Evolutionary conservation across 2,888 invertebrate species (phyloP).

Genomic region (Microchrysa polita): DNA sequence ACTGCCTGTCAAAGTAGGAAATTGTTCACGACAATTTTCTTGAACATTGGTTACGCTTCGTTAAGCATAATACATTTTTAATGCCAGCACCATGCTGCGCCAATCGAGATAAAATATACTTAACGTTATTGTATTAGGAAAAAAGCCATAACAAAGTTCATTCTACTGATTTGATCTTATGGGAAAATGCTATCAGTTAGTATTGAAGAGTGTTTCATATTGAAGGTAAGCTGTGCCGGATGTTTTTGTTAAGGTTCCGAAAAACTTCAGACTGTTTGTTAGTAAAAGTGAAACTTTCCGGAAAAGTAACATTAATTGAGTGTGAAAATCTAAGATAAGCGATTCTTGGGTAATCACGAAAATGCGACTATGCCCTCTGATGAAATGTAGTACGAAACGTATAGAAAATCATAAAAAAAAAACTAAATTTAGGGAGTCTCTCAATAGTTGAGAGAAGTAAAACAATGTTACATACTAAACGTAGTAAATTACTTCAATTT

Average conservation of each 20-base stretch:
- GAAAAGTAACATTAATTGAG: constrained; percentile 14
- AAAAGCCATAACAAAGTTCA: neutral
- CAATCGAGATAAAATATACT: neutral
- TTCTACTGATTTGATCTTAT: no score
- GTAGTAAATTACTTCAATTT: no score
- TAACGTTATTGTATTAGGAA: neutral
- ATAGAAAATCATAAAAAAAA: no score
- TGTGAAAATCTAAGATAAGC: constrained; percentile 5
- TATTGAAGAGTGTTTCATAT: no score
- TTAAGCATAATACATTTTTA: constrained; percentile 7
- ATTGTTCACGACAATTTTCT: constrained; percentile 14
- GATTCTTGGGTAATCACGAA: neutral
- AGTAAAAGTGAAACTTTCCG: constrained; percentile 1
- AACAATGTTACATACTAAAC: no score
- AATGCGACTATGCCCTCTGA: neutral
- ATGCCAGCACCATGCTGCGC: neutral
- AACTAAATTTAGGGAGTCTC: no score
- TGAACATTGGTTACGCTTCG: constrained; percentile 23
- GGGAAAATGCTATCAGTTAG: no score
- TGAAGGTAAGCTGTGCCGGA: no score
- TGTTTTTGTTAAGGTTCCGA: no score
- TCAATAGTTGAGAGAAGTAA: no score
- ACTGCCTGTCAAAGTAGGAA: neutral
- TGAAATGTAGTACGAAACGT: no score
- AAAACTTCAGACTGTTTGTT: no score